Conservation (phyloP, 1,140 invertebrate genomes). For the Drosophila biarmipes region DNA sequence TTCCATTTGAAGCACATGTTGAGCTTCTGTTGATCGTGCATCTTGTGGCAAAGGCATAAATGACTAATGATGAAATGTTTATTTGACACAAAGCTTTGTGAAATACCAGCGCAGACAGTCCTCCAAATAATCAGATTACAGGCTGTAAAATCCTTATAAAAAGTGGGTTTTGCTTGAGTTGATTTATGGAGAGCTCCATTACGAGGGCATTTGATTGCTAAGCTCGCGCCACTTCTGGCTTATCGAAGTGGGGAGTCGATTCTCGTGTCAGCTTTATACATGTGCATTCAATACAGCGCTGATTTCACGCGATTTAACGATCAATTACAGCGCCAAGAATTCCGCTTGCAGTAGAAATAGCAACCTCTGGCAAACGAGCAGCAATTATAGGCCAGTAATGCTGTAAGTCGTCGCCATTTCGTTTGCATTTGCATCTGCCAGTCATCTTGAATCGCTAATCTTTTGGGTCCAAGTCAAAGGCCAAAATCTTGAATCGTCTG, state of each 20-base stretch:
- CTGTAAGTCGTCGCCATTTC: background rate
- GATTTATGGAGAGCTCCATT: slow-evolving; percentile 22
- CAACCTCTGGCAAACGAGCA: slow-evolving; percentile 2
- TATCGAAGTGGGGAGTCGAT: slow-evolving; percentile 17
- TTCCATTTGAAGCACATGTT: slow-evolving; percentile 23
- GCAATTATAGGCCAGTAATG: slow-evolving; percentile 18
- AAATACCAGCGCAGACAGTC: background rate
- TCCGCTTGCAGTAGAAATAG: background rate
- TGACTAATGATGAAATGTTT: slow-evolving; percentile 1
- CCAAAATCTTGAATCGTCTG: slow-evolving; percentile 18
- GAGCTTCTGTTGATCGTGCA: slow-evolving; percentile 21
- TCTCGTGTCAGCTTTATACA: slow-evolving; percentile 23
- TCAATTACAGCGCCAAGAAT: slow-evolving; percentile 13
- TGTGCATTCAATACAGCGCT: slow-evolving; percentile 20
- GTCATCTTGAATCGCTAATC: slow-evolving; percentile 14
- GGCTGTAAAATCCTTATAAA: background rate
- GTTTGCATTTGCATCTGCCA: slow-evolving; percentile 8
- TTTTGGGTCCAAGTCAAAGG: slow-evolving; percentile 12
- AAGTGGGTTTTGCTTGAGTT: background rate
- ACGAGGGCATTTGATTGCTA: slow-evolving; percentile 28
- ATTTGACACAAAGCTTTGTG: background rate
- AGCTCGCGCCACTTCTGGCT: slow-evolving; percentile 22
- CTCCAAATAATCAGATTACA: slow-evolving; percentile 11
- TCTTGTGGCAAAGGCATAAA: slow-evolving; percentile 12
- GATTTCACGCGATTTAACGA: slow-evolving; percentile 27